These are phyloP conservation scores for Drosophila lacteicornis DNA, from an alignment of 1,140 invertebrate species.

Conservation along the genomic window DNA sequence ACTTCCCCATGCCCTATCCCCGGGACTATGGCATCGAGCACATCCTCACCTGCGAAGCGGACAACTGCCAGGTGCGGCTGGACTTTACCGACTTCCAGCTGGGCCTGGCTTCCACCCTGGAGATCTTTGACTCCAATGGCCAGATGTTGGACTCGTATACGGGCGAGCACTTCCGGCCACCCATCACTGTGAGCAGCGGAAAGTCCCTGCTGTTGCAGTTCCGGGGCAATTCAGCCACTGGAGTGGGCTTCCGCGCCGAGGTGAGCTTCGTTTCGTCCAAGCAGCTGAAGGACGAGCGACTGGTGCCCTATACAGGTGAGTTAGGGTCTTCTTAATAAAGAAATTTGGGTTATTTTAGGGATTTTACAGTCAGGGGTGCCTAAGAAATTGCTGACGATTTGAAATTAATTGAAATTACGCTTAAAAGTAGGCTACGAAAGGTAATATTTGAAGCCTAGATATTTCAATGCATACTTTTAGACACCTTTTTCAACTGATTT, in stretches of 20 bases:
- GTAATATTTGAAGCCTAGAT: too few species aligned
- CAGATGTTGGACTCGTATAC: constrained; percentile 89
- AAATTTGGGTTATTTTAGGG: too few species aligned
- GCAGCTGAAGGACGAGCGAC: constrained; percentile 85
- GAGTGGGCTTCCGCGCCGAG: constrained; percentile 89
- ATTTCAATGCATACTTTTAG: too few species aligned
- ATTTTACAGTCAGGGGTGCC: too few species aligned
- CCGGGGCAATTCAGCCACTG: constrained; percentile 90
- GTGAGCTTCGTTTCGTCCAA: constrained; percentile 88
- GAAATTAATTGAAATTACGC: too few species aligned
- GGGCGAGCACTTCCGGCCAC: constrained; percentile 89
- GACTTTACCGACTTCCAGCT: constrained; percentile 90
- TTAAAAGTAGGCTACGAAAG: too few species aligned
- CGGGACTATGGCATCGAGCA: constrained; percentile 89
- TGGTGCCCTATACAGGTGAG: constrained; percentile 87
- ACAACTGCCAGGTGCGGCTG: constrained; percentile 87
- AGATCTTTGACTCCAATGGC: constrained; percentile 91
- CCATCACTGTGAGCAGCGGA: constrained; percentile 88
- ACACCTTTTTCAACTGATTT: too few species aligned
- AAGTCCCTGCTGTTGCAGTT: constrained; percentile 89
- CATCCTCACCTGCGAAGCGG: constrained; percentile 87
- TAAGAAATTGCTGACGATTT: too few species aligned
- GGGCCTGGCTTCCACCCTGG: constrained; percentile 89
- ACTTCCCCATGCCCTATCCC: constrained; percentile 90
- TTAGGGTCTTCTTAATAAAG: too few species aligned